Conservation (phyloP, 2,113 vertebrate species). For the Lycaon pictus region DNA sequence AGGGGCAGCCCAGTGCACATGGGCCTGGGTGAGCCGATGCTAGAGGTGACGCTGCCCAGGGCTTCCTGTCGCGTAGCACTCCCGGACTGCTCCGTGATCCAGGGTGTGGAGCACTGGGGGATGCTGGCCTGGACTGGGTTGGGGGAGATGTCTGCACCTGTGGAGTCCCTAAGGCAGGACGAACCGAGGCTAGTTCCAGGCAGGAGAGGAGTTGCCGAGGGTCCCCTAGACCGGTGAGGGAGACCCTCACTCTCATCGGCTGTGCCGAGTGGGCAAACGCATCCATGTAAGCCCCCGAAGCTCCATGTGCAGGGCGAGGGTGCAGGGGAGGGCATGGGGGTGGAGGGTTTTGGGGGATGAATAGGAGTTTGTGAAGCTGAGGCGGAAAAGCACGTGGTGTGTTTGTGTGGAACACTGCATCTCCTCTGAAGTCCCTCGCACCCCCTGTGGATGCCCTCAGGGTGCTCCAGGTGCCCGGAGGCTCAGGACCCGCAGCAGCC, state of each 20-base stretch:
- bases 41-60: too few relatives aligned
- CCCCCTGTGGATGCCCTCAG: not conserved
- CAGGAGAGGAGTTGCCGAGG: not conserved
- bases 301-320: fast-evolving
- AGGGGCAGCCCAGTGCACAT: not conserved
- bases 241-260: not conserved
- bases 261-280: not conserved
- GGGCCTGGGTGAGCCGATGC: not conserved
- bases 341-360: not conserved
- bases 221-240: not conserved
- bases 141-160: not conserved
- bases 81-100: too few relatives aligned
- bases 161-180: not conserved
- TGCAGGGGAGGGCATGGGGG: not conserved
- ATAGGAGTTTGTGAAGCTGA: not conserved
- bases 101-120: not conserved
- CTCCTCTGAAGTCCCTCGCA: not conserved
- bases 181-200: not conserved
- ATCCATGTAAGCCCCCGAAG: not conserved
- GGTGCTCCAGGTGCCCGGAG: not conserved
- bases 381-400: not conserved
- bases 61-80: too few relatives aligned
- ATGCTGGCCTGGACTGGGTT: not conserved
- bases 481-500: not conserved
- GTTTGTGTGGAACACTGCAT: not conserved